Evolutionary conservation across 2,113 vertebrate genomes (phyloP), one percentile per base, ranked within the genome.

Genomic region (Neogobius melanostomus): DNA sequence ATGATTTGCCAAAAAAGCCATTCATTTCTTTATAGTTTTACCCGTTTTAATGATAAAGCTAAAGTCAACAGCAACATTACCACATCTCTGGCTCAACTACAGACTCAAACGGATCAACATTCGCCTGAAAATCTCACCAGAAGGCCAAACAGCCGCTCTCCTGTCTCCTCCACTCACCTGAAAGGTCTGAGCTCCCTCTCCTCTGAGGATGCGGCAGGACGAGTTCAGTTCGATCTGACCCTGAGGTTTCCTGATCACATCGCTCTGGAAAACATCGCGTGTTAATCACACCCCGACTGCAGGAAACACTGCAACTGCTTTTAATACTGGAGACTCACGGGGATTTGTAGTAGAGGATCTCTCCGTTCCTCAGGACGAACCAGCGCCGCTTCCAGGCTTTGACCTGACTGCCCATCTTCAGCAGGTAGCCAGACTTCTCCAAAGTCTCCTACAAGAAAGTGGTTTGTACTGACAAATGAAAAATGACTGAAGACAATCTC

Each of bases 341-440:
- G 54, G 95, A 95, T 73, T 96, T 96, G 86, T 95, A 96, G 90
- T 96, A 96, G 77, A 93, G 92, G 69, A 96, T 94, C 72, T 95
- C 95, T 74, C 93, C 93, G 49, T 95, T 96, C 80, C 93, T 93
- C 74, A 96, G 88, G 76, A 95, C 93, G 86, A 96, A 96, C 95
- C 95, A 96, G 76, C 95, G 91, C 9, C 95, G 93, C 68, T 96
- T 96, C 95, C 95, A 96, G 0, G 90, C 94, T 80, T 95, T 96
- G 59, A 95, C 91, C 82, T 92, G 94, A 79, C 92, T 94, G 51
- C 94, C 93, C 94, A 96, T 95, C 88, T 96, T 96, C 82, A 96
- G 85, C 86, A 96, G 89, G 90, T 96, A 96, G 36, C 95, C 95
- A 0, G 95, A 95, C 83, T 96, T 96, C 85, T 96, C 95, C 76